Evolutionary conservation across 2,113 vertebrate genomes (phyloP).

Genomic region (Balaenoptera acutorostrata): DNA sequence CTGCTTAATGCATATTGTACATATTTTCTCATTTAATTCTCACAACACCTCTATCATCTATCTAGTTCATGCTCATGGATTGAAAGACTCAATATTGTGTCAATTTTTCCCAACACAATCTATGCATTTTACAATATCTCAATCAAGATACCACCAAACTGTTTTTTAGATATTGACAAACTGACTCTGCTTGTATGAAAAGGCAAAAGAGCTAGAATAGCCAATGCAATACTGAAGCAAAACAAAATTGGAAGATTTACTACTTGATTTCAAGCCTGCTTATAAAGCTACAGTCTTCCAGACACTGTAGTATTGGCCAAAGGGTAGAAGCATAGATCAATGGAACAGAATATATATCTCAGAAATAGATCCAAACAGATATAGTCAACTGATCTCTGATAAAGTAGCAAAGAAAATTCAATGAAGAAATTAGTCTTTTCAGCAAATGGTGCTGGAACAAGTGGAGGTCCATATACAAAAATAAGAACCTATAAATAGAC

Average conservation of each 20-base stretch:
- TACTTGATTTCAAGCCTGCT: neutral
- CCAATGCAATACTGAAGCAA: neutral
- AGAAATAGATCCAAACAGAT: neutral
- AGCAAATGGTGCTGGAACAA: neutral
- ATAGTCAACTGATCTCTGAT: neutral
- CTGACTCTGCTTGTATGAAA: neutral
- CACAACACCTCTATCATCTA: neutral
- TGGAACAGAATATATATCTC: neutral
- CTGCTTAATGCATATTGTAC: neutral
- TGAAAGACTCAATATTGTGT: neutral
- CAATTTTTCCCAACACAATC: neutral
- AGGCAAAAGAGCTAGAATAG: neutral
- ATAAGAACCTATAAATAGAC: neutral
- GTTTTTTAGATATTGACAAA: neutral
- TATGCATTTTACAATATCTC: neutral
- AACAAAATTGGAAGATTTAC: neutral
- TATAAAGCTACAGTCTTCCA: neutral
- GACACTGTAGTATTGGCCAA: neutral
- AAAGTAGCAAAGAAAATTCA: neutral
- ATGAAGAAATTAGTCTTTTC: neutral
- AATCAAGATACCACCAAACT: neutral
- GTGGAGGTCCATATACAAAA: neutral
- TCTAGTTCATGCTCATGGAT: neutral
- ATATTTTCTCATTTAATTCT: neutral
- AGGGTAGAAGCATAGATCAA: neutral